Evolutionary conservation across 2,113 vertebrate species (phyloP).

Genomic region (Pholis gunnellus): DNA sequence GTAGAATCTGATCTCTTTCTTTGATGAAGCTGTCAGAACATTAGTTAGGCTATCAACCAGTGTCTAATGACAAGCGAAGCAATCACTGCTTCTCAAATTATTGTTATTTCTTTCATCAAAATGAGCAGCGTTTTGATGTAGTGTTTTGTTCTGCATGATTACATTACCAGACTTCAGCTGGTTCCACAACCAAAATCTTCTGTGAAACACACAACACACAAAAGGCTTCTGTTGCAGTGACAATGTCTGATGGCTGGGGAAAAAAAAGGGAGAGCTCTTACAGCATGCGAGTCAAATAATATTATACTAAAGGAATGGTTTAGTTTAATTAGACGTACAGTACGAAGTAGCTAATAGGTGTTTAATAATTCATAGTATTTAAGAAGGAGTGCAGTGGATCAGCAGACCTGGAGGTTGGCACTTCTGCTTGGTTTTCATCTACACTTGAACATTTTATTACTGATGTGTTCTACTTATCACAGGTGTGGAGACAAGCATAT

Average conservation of each 20-base stretch:
- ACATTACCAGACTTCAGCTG: slow-evolving; percentile 23
- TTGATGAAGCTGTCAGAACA: slow-evolving; percentile 40
- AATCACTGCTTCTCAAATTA: slow-evolving; percentile 15
- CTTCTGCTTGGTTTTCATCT: slow-evolving; percentile 63
- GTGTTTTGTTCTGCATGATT: slow-evolving; percentile 35
- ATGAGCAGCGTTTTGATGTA: slow-evolving; percentile 20
- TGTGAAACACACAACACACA: neutral
- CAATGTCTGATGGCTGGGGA: neutral
- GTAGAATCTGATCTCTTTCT: neutral
- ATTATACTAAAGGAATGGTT: slow-evolving; percentile 24
- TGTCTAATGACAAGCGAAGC: slow-evolving; percentile 14
- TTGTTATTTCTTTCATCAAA: slow-evolving; percentile 12
- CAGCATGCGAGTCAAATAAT: slow-evolving; percentile 18
- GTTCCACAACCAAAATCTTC: slow-evolving; percentile 7
- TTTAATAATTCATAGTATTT: slow-evolving; percentile 74
- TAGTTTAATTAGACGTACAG: slow-evolving; percentile 66
- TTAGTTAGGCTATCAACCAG: slow-evolving; percentile 18
- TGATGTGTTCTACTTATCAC: slow-evolving; percentile 20
- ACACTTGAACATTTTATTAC: slow-evolving; percentile 33
- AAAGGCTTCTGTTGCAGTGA: slow-evolving; percentile 8
- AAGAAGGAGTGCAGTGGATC: slow-evolving; percentile 57
- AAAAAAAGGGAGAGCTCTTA: slow-evolving; percentile 7
- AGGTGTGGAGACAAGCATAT: slow-evolving; percentile 28
- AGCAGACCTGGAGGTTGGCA: slow-evolving; percentile 22
- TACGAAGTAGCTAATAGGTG: slow-evolving; percentile 64